A percentile compares a stretch with the other conserved stretches of the same genome.
phyloP scores from a whole-genome alignment of 2,113 vertebrate genomes.

The Hippocampus zosterae region DNA sequence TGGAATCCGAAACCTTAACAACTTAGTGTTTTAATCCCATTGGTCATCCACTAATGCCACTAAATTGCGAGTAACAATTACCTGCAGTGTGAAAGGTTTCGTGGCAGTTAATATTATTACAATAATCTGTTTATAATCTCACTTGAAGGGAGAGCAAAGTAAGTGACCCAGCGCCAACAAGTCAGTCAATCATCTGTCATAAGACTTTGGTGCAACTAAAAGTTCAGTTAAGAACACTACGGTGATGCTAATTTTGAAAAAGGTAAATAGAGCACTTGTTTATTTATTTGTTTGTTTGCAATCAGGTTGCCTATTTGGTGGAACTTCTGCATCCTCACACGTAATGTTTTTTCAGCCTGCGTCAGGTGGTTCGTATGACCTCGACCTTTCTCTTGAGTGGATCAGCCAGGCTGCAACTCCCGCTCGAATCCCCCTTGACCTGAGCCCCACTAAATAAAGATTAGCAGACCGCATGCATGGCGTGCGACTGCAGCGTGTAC shows the following conservation, averaged over 20 bases:
- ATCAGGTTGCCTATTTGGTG: background rate
- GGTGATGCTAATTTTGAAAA: no score
- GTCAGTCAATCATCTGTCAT: background rate
- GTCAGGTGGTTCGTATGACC: constrained; percentile 21
- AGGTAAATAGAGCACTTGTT: background rate
- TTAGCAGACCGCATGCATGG: constrained; percentile 32
- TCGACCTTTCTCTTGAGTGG: constrained; percentile 39
- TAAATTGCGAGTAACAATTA: constrained; percentile 29
- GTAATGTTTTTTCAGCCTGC: constrained; percentile 15
- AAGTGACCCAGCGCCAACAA: background rate
- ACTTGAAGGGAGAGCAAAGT: background rate
- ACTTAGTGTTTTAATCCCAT: constrained; percentile 43
- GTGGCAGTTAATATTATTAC: background rate
- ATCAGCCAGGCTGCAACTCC: constrained; percentile 29
- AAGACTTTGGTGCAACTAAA: background rate
- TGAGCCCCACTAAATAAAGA: constrained; percentile 41
- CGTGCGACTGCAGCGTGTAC: constrained; percentile 13
- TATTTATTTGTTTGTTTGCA: background rate
- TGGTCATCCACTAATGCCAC: constrained; percentile 27
- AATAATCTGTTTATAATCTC: constrained; percentile 9
- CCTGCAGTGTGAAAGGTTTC: constrained; percentile 17
- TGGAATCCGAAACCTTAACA: constrained; percentile 36
- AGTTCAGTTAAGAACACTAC: background rate
- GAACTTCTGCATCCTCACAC: constrained; percentile 1
- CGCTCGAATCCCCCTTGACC: constrained; percentile 16